These are phyloP conservation scores for Hippocampus zosterae DNA, from an alignment of 2,113 vertebrate genomes.

Conservation along the genomic window DNA sequence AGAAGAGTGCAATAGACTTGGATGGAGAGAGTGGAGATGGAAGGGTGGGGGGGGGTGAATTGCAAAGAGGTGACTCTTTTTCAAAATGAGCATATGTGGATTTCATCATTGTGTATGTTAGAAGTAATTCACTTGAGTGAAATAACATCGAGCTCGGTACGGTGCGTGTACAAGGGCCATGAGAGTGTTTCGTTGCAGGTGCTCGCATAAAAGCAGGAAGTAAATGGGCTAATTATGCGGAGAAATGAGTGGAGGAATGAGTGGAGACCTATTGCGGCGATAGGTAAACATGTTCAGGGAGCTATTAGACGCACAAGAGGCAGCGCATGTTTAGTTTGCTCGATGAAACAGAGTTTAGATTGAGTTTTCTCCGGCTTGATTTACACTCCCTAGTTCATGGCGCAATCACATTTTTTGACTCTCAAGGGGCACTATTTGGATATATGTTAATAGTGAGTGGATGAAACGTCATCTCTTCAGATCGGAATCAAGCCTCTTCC, in stretches of 20 bases:
- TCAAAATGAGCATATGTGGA: slow-evolving; percentile 54
- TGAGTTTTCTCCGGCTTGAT: slow-evolving; percentile 7
- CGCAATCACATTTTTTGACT: neutral
- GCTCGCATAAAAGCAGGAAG: slow-evolving; percentile 50
- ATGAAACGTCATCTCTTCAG: neutral
- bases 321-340: slow-evolving; percentile 18
- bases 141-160: slow-evolving; percentile 35
- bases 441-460: neutral
- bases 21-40: slow-evolving; percentile 49
- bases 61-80: slow-evolving; percentile 58
- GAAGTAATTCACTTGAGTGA: slow-evolving; percentile 59
- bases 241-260: slow-evolving; percentile 31
- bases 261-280: slow-evolving; percentile 16
- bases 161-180: slow-evolving; percentile 35
- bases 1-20: slow-evolving; percentile 66
- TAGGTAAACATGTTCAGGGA: slow-evolving; percentile 29
- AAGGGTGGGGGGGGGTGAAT: slow-evolving; percentile 34
- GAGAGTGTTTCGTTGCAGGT: slow-evolving; percentile 41
- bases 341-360: slow-evolving; percentile 25
- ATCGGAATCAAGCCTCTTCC: neutral
- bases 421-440: neutral
- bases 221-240: slow-evolving; percentile 53
- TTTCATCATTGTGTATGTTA: slow-evolving; percentile 64
- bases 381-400: neutral
- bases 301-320: slow-evolving; percentile 19